Conservation (phyloP, 2,113 vertebrate species). For the Takifugu bimaculatus region DNA sequence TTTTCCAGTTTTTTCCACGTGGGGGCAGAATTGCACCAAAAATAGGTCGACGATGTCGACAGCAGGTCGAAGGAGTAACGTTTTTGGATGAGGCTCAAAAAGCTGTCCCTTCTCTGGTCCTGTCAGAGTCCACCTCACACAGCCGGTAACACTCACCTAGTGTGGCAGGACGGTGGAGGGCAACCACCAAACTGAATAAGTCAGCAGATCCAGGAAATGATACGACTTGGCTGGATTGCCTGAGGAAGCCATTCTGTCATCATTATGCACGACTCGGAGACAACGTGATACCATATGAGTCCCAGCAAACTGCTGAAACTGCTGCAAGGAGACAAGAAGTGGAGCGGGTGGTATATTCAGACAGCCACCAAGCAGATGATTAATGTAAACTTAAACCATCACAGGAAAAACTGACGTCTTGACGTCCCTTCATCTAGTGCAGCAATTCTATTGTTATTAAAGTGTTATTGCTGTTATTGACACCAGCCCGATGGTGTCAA, state of each 20-base stretch:
- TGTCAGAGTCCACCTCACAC: conserved; percentile 33
- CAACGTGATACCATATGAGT: conserved; percentile 10
- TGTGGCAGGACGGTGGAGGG: conserved; percentile 22
- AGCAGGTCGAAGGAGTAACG: conserved; percentile 54
- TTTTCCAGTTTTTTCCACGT: background rate
- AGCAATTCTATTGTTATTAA: background rate
- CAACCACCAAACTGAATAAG: conserved; percentile 56
- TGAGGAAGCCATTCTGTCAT: conserved; percentile 45
- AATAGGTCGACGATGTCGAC: conserved; percentile 1
- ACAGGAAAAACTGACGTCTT: no score
- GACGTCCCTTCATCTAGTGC: conserved; percentile 6
- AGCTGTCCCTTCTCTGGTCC: conserved; percentile 63
- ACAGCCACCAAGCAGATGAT: conserved; percentile 1
- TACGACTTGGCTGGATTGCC: conserved; percentile 52
- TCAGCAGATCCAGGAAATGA: conserved; percentile 48
- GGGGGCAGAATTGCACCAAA: background rate
- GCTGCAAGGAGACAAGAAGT: background rate
- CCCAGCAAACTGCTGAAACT: conserved; percentile 5
- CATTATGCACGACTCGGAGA: conserved; percentile 35
- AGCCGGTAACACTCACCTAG: conserved; percentile 47
- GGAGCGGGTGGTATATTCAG: conserved; percentile 10
- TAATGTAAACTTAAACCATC: conserved; percentile 1
- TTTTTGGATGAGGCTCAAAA: conserved; percentile 50
- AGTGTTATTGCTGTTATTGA: no score
- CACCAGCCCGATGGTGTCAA: background rate